These are phyloP conservation scores for Grammomys dolichurus DNA, from an alignment of 2,113 vertebrate species.

Conservation along the genomic window DNA sequence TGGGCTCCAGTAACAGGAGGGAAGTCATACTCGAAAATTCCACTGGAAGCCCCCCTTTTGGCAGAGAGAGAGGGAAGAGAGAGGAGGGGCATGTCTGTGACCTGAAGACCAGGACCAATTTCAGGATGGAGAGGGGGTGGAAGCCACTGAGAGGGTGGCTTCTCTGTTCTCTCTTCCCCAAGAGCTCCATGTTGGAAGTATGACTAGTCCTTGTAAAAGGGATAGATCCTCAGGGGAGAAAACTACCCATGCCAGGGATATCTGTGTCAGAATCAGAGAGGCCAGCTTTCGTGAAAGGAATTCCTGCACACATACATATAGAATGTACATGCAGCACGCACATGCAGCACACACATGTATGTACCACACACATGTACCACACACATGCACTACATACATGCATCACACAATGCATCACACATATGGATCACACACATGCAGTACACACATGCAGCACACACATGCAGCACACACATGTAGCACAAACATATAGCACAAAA, in stretches of 20 bases:
- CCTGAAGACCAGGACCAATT: background rate
- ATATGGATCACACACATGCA: too few relatives aligned
- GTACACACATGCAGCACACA: too few relatives aligned
- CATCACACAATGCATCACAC: too few relatives aligned
- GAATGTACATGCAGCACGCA: too few relatives aligned
- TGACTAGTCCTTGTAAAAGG: background rate
- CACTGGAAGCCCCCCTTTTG: background rate
- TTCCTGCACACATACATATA: background rate
- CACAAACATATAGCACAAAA: too few relatives aligned
- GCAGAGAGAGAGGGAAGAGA: background rate
- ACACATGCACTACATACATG: too few relatives aligned
- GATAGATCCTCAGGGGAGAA: background rate
- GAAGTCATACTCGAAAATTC: too few relatives aligned
- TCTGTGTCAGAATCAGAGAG: background rate
- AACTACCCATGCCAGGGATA: background rate
- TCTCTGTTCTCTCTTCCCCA: background rate
- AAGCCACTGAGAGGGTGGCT: background rate
- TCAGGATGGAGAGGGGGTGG: too few relatives aligned
- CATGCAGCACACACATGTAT: too few relatives aligned
- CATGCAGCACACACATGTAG: too few relatives aligned
- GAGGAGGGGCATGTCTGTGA: background rate
- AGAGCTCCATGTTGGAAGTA: background rate
- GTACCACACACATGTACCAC: too few relatives aligned
- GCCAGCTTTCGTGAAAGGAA: background rate
- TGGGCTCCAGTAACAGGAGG: background rate